Evolutionary conservation across 2,113 vertebrate species (phyloP), one percentile per base, ranked within the genome.

Genomic region (Sapajus apella): DNA sequence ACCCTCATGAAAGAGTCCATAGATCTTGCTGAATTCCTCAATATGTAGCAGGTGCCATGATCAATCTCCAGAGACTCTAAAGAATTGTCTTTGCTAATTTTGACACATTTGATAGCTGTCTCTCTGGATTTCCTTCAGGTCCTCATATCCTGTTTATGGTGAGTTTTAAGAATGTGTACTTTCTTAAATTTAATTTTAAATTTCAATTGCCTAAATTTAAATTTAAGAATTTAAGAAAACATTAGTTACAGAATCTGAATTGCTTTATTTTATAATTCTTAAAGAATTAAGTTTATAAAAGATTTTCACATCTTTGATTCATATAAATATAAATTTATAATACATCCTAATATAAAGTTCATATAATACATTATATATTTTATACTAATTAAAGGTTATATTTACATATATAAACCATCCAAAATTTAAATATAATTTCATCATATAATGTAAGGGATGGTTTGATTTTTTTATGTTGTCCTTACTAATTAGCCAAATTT

Each of bases 381-480:
- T 37, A 37, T 37, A n/a, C 35, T 17, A 72, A 72, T 72, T 35
- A 68, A 68, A 68, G 66, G n/a, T 72, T 72, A 72, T 37, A 80
- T 50, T 84, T 81, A 89, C 89, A 83, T 52, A 52, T 43, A 35
- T 11, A 92, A 64, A 68, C 64, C 10, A 50, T 12, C 2, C 55
- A 68, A 92, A 81, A 90, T 82, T 47, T 52, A 90, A 88, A 90
- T 76, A 10, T 64, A 79, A 92, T 81, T 92, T 85, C 27, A 86
- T 70, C 77, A 64, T 40, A 73, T 89, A 92, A 56, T 56, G 4
- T 17, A 80, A 90, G 7, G 2, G 87, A 68, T 21, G 25, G 9
- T 77, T 95, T 83, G 23, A 52, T 83, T 84, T 75, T 27, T 64
- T 70, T 76, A 45, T 61, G 9, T 79, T 72, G 93, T 72, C 16